Percentiles rank a stretch among this genome's conserved stretches.
phyloP scores from a whole-genome alignment of 2,888 invertebrate species.

The Dicyrtoma fusca region DNA sequence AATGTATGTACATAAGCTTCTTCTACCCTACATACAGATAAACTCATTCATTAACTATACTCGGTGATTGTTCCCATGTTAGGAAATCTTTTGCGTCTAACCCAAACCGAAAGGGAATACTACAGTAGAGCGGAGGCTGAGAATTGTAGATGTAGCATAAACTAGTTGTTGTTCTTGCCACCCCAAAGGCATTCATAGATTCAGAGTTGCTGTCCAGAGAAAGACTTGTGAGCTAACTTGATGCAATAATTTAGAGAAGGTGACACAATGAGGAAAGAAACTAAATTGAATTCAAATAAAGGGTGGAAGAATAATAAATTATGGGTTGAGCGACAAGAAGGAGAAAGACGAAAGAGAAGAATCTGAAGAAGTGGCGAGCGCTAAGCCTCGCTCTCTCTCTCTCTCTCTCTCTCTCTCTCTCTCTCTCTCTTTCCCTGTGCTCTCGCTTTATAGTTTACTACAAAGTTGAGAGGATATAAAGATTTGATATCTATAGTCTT shows the following conservation, averaged over 20 bases:
- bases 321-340: conserved; percentile 31
- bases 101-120: too few species aligned
- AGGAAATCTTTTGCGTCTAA: too few species aligned
- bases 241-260: conserved; percentile 41
- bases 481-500: too few species aligned
- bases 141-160: neutral
- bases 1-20: too few species aligned
- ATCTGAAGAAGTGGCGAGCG: conserved; percentile 23
- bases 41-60: too few species aligned
- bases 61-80: too few species aligned
- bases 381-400: conserved; percentile 20
- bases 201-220: conserved; percentile 26
- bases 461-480: too few species aligned
- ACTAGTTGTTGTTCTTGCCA: conserved; percentile 14
- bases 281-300: conserved; percentile 41
- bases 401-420: conserved; percentile 18
- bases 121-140: neutral
- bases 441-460: neutral
- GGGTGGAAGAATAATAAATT: conserved; percentile 41
- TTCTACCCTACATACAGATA: too few species aligned
- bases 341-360: conserved; percentile 15
- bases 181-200: too few species aligned
- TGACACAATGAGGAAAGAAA: conserved; percentile 41
- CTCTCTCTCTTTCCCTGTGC: neutral
- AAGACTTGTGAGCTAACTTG: conserved; percentile 29